Base-by-base conservation (phyloP, 2,113 vertebrate species). In the Caloenas nicobarica region DNA sequence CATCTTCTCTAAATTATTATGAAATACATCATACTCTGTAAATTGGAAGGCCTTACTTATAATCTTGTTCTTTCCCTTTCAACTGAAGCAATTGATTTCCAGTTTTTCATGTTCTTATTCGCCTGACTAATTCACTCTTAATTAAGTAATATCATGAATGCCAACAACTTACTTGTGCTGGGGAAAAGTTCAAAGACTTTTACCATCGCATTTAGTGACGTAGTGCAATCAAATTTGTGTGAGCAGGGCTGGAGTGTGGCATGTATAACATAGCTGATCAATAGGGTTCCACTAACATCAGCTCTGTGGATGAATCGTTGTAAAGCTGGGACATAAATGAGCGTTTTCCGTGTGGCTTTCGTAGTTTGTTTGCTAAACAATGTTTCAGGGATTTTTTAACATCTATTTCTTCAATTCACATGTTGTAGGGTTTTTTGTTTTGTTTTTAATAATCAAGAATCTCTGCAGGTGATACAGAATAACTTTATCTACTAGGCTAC, bases 221-320 rank as follows among this genome's bases (percentile, higher is more conserved):
- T 22, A 62, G 11, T 16, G 26, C 53, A 56, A 73, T 50, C 16
- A 78, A 31, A 79, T 71, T 42, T 62, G 9, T 16, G 5, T 48
- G 38, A 87, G 48, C 26, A 31, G 40, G 33, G 29, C 48, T 76
- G 26, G 48, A 76, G 16, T 17, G 2, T 19, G 44, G 36, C 23
- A n/a, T 17, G 18, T 28, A 16, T n/a, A 86, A 23, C 28, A 64
- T 0, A 68, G 12, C 21, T 68, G 33, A 57, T 42, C 29, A 31
- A 16, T 7, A 85, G 5, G 15, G 34, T 16, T 76, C 42, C 21
- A 26, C 4, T 17, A 66, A 8, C 18, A 25, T 14, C 3, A 1
- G 0, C 12, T 65, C 40, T 16, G 4, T 51, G 31, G 10, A 12
- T 57, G 21, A 74, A 34, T 69, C 11, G 0, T 18, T 46, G 16